These are phyloP conservation scores for Eudemis profundana DNA, from an alignment of 2,888 invertebrate species.

Conservation along the genomic window DNA sequence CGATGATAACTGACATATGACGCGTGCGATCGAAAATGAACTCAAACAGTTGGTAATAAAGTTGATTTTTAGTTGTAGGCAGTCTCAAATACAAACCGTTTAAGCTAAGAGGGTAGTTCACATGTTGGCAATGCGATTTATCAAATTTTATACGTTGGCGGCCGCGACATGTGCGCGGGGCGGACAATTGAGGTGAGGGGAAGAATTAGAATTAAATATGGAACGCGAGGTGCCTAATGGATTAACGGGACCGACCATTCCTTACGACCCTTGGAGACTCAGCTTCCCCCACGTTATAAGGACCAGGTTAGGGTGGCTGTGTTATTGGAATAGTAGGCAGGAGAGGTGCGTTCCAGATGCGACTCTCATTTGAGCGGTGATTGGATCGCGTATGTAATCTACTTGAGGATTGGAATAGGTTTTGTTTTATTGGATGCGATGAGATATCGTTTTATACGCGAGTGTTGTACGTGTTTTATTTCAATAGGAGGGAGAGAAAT, in stretches of 20 bases:
- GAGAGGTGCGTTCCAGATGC: constrained; percentile 64
- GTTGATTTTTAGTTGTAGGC: constrained; percentile 51
- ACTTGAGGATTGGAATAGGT: constrained; percentile 40
- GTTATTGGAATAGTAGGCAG: constrained; percentile 27
- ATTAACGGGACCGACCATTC: constrained; percentile 73
- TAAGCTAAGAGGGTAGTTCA: constrained; percentile 84
- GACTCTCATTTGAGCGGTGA: constrained; percentile 60
- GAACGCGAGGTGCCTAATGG: constrained; percentile 79
- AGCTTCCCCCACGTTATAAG: neutral
- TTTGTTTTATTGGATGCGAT: constrained; percentile 39
- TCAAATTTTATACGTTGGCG: constrained; percentile 82
- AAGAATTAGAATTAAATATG: constrained; percentile 75
- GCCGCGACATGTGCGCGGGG: constrained; percentile 79
- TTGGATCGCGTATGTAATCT: constrained; percentile 42
- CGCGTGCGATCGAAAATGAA: constrained; percentile 47
- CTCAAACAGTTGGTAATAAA: constrained; percentile 47
- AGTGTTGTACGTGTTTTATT: constrained; percentile 7
- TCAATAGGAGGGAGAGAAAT: neutral
- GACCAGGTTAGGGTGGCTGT: constrained; percentile 21
- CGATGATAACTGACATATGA: constrained; percentile 70
- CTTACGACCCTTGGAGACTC: neutral
- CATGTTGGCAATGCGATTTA: constrained; percentile 83
- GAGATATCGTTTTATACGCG: constrained; percentile 22
- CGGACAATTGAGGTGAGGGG: constrained; percentile 73
- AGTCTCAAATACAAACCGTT: constrained; percentile 66